These are phyloP conservation scores for Mirounga angustirostris DNA, from an alignment of 2,113 vertebrate species.

Conservation along the genomic window DNA sequence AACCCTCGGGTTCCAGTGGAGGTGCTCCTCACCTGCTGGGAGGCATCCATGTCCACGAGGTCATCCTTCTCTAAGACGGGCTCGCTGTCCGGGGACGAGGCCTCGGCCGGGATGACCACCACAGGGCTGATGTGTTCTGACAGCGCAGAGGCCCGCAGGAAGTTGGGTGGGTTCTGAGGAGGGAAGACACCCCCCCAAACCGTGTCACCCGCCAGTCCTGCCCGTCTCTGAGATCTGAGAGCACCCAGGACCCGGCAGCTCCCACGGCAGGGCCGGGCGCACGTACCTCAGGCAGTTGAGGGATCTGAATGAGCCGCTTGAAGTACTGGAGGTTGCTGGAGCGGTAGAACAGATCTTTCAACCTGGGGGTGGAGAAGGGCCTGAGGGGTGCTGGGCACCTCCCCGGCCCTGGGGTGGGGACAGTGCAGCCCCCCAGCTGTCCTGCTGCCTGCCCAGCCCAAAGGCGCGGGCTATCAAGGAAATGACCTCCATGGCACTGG, in stretches of 20 bases:
- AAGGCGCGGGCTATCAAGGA: neutral
- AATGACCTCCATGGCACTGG: neutral
- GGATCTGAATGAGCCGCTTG: slow-evolving; percentile 98
- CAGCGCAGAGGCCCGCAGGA: slow-evolving; percentile 96
- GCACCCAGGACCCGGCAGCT: accelerated
- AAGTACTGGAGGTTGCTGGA: slow-evolving; percentile 99
- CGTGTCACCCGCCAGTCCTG: neutral
- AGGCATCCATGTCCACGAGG: slow-evolving; percentile 94
- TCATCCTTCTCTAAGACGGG: slow-evolving; percentile 94
- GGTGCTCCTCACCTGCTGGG: slow-evolving; percentile 88
- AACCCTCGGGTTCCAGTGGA: neutral
- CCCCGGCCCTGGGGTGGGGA: neutral
- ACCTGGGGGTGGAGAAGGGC: slow-evolving; percentile 84
- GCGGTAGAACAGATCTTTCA: slow-evolving; percentile 98
- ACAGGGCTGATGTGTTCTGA: slow-evolving; percentile 99
- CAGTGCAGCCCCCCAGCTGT: neutral
- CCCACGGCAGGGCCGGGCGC: accelerated
- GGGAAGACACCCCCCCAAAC: neutral
- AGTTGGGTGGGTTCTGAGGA: slow-evolving; percentile 96
- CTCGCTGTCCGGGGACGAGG: slow-evolving; percentile 95
- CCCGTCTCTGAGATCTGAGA: neutral
- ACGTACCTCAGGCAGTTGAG: slow-evolving; percentile 97
- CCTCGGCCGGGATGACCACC: slow-evolving; percentile 96
- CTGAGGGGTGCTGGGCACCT: neutral
- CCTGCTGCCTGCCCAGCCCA: neutral